Evolutionary conservation across 2,888 invertebrate species (phyloP).

Genomic region (Hoplodrina blanda): DNA sequence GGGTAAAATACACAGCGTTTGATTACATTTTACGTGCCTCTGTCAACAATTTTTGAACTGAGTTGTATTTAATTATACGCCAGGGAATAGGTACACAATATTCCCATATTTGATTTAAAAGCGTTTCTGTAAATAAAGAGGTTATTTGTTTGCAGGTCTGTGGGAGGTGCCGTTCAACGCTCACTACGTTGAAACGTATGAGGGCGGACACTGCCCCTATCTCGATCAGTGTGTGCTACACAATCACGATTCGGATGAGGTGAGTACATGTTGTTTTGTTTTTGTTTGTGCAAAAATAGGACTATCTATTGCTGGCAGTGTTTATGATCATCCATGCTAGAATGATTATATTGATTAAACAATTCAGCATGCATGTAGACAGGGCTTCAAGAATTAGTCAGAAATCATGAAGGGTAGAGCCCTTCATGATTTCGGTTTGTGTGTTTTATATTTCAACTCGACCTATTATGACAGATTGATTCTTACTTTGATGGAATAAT

Average conservation of each 20-base stretch:
- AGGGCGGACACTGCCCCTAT: slow-evolving; percentile 98
- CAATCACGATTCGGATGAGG: slow-evolving; percentile 94
- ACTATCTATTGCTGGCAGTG: background rate
- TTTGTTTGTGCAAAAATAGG: background rate
- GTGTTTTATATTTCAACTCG: no score
- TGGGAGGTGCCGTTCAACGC: slow-evolving; percentile 98
- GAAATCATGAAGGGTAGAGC: no score
- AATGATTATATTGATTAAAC: no score
- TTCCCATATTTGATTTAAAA: slow-evolving; percentile 32
- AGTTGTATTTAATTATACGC: slow-evolving; percentile 28
- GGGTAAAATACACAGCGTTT: slow-evolving; percentile 12
- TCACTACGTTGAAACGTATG: slow-evolving; percentile 96
- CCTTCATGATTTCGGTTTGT: no score
- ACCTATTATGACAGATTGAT: no score
- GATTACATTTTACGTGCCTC: slow-evolving; percentile 8
- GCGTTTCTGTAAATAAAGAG: slow-evolving; percentile 30
- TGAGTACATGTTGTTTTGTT: slow-evolving; percentile 65
- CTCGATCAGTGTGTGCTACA: slow-evolving; percentile 97
- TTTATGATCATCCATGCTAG: no score
- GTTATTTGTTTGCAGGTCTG: slow-evolving; percentile 90
- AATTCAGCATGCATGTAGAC: no score
- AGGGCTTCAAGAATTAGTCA: no score
- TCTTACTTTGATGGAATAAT: no score
- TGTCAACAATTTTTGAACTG: slow-evolving; percentile 23
- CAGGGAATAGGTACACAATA: slow-evolving; percentile 15